A percentile compares a stretch with the other conserved stretches of the same genome.
phyloP scores from a whole-genome alignment of 92 coral and sea anemone genomes.

The Blastomussa wellsi region DNA sequence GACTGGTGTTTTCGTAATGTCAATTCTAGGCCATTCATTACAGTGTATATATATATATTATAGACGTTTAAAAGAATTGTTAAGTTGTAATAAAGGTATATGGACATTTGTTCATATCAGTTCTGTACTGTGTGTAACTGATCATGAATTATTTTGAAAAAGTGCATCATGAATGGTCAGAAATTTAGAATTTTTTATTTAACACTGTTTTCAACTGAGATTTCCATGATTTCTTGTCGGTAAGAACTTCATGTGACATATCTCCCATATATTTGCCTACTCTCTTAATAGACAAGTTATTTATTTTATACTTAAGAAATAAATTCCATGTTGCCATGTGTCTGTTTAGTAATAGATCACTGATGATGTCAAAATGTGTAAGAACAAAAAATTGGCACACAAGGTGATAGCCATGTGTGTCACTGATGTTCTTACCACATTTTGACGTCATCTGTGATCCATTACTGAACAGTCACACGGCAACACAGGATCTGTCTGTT shows the following conservation, averaged over 20 bases:
- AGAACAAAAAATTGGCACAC: too few species aligned
- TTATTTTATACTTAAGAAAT: too few species aligned
- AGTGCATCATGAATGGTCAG: background rate
- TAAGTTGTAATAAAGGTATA: background rate
- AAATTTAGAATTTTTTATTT: background rate
- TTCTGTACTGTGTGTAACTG: background rate
- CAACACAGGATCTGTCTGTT: too few species aligned
- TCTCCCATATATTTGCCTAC: background rate
- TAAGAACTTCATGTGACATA: background rate
- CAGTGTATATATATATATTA: too few species aligned
- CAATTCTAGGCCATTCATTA: background rate
- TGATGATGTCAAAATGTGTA: too few species aligned
- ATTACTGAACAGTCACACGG: too few species aligned
- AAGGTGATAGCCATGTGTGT: too few species aligned
- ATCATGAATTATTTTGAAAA: background rate
- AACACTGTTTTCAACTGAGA: background rate
- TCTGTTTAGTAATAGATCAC: too few species aligned
- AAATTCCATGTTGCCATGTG: too few species aligned
- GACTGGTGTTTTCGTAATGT: background rate
- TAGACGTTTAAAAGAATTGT: background rate
- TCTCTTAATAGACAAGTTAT: background rate
- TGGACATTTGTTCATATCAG: background rate
- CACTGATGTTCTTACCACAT: too few species aligned
- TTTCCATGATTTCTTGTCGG: background rate
- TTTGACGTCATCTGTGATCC: too few species aligned